phyloP scores from a whole-genome alignment of 37 sponge, comb jelly and placozoan genomes.

The Halisarca cf. caerulea region DNA sequence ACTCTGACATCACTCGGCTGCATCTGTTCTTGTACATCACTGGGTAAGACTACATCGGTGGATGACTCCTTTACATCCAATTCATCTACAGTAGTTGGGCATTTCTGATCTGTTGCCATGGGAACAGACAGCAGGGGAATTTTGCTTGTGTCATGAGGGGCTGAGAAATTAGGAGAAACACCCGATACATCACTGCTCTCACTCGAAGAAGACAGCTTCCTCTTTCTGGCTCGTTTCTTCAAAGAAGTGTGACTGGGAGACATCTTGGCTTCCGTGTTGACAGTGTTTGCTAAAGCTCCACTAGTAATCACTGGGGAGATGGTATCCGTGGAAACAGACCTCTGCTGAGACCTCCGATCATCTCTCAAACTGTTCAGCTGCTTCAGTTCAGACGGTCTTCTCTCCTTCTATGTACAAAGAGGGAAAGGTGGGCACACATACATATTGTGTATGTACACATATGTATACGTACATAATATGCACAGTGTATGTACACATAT shows the following conservation, averaged over 20 bases:
- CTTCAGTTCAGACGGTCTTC: background rate
- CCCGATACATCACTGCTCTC: conserved; percentile 47
- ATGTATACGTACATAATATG: too few species aligned
- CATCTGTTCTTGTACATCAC: too few species aligned
- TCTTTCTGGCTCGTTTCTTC: conserved; percentile 36
- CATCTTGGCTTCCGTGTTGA: background rate
- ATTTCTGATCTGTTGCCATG: background rate
- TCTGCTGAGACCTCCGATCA: background rate
- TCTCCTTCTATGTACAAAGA: background rate
- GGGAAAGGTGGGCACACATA: too few species aligned
- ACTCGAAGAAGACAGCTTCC: conserved; percentile 77
- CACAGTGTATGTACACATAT: too few species aligned
- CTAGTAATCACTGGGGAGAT: background rate
- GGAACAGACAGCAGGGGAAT: background rate
- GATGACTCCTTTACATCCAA: too few species aligned
- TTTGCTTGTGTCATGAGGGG: background rate
- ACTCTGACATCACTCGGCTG: too few species aligned
- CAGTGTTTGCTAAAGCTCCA: background rate
- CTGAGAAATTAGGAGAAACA: background rate
- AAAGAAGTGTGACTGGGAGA: conserved; percentile 9
- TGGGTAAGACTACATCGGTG: too few species aligned
- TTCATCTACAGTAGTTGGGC: background rate
- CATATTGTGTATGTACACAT: too few species aligned
- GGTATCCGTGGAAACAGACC: background rate
- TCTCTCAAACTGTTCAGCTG: background rate